Evolutionary conservation across 2,797 vertebrate species (phyloP).

Genomic region (Enteromius thamalakanensis): DNA sequence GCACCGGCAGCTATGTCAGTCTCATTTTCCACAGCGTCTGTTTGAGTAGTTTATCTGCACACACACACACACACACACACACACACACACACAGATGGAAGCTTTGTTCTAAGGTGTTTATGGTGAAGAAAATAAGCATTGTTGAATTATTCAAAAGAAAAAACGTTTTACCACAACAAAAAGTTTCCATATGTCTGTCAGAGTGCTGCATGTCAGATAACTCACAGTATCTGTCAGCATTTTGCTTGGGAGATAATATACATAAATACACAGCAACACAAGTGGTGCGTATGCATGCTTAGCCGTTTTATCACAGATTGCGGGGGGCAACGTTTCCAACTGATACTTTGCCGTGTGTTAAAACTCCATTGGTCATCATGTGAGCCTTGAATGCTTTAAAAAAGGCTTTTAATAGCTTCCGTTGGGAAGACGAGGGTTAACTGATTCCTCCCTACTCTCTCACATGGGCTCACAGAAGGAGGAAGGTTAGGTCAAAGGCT

Average conservation of each 20-base stretch:
- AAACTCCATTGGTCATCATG: background rate
- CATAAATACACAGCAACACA: background rate
- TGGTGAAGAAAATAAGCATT: constrained; percentile 19
- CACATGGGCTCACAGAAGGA: constrained; percentile 10
- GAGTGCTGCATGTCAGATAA: constrained; percentile 14
- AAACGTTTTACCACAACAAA: constrained; percentile 27
- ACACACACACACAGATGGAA: constrained; percentile 35
- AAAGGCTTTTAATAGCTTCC: constrained; percentile 33
- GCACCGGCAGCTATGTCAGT: constrained; percentile 25
- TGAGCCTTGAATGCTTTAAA: background rate
- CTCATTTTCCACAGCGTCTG: background rate
- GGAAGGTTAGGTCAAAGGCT: constrained; percentile 51
- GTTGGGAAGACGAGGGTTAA: constrained; percentile 22
- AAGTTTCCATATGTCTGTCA: constrained; percentile 42
- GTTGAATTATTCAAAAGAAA: constrained; percentile 35
- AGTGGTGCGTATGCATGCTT: background rate
- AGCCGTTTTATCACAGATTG: background rate
- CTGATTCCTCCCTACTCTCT: background rate
- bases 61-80: constrained; percentile 47
- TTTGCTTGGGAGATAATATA: constrained; percentile 7
- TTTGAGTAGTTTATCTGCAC: background rate
- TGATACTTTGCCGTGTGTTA: background rate
- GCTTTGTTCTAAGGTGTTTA: constrained; percentile 32
- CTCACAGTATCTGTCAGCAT: constrained; percentile 12
- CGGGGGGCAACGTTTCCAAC: background rate